Percentiles rank a stretch among this genome's conserved stretches.
Conservation (phyloP, 2,113 vertebrate genomes). For the Zapus hudsonius region DNA sequence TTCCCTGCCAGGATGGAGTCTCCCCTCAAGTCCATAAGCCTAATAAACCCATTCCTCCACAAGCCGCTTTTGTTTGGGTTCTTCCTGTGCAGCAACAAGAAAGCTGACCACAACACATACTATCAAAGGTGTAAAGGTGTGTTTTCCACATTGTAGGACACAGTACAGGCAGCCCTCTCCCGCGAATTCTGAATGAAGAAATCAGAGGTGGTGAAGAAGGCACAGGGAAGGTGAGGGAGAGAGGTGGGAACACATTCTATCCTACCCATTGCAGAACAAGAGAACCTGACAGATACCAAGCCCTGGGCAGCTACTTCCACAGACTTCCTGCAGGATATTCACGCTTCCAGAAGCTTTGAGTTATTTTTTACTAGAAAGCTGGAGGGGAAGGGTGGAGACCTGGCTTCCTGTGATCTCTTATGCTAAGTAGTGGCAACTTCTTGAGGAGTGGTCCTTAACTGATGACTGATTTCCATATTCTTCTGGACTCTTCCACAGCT, state of each 20-base stretch:
- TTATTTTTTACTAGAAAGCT: slow-evolving; percentile 3
- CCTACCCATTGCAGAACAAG: not conserved
- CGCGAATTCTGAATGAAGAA: not conserved
- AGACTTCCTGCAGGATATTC: not conserved
- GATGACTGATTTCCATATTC: not conserved
- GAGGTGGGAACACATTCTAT: not conserved
- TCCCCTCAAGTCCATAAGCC: no score
- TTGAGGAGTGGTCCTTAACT: not conserved
- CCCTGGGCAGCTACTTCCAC: not conserved
- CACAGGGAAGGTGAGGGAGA: not conserved
- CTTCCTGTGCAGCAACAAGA: no score
- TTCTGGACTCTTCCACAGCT: not conserved
- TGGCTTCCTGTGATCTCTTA: not conserved
- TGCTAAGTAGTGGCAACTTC: not conserved
- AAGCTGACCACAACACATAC: no score
- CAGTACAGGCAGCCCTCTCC: not conserved
- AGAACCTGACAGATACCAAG: not conserved
- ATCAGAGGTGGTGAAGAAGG: not conserved
- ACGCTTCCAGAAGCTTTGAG: not conserved
- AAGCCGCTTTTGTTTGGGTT: no score
- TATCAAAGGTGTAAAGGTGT: no score
- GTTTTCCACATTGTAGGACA: not conserved
- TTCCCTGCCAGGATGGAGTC: no score
- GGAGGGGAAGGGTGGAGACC: slow-evolving; percentile 33
- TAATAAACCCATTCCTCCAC: no score